Evolutionary conservation across 2,888 invertebrate species (phyloP), one percentile per base, ranked within the genome.

Genomic region (Chloroclystis v-ata): DNA sequence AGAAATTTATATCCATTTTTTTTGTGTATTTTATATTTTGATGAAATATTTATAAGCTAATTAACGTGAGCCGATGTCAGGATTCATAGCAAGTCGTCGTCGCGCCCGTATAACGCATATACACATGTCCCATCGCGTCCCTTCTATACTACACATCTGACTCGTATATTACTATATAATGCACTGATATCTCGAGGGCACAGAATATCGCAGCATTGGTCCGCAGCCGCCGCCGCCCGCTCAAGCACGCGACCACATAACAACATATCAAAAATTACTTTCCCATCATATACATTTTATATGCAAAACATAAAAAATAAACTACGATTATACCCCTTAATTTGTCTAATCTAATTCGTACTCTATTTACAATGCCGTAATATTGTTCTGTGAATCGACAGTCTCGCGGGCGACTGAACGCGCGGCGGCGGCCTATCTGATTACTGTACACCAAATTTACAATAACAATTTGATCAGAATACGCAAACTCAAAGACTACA

Each of bases 61-160:
- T 86, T 84, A 86, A 87, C 83, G 83, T 86, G 87, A 86, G 87
- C 86, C 87, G 87, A 86, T 87, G 86, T 87, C 87, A 87, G 86
- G 82, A 85, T 86, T 82, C 87, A 85, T 86, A 87, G 87, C 86
- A 83, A 82, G 84, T 87, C 82, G 87, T 87, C 87, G 86, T 83
- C 79, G 84, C 73, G 83, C 84, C 79, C 59, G 75, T 81, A 80
- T 32, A 80, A 82, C 79, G 77, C 75, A 75, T 83, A 83, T 78
- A 80, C 73, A 79, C 72, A 78, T 82, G 80, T 82, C 80, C 69
- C 82, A 68, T 78, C 80, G 71, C 78, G 71, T 78, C 78, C 71
- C 77, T 39, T 40, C 35, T 41, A 49, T 32, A 38, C 49, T 46
- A 50, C 75, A 80, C 79, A 78, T 78, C 77, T 75, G 82, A 85